phyloP scores from a whole-genome alignment of 2,888 invertebrate genomes.

The Pristionchus mayeri region DNA sequence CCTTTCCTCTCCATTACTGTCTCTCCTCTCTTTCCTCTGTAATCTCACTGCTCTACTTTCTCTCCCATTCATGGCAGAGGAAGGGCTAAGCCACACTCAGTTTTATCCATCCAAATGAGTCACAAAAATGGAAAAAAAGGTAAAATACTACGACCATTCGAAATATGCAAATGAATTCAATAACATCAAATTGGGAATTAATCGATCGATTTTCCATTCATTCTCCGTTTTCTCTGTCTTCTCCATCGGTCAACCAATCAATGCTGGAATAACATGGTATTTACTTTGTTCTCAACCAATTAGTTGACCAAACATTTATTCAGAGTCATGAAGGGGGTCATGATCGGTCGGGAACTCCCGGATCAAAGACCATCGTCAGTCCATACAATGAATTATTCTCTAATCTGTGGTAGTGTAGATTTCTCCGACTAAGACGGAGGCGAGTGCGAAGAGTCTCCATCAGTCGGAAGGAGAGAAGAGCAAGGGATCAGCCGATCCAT shows the following conservation, averaged over 20 bases:
- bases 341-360: background rate
- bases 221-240: background rate
- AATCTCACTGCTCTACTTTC: conserved; percentile 27
- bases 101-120: background rate
- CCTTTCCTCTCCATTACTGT: background rate
- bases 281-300: background rate
- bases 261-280: background rate
- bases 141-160: background rate
- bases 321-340: background rate
- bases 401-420: no score
- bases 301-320: background rate
- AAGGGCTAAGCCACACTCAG: background rate
- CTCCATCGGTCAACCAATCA: background rate
- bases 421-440: no score
- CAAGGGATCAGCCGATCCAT: no score
- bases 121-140: background rate
- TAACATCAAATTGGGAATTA: background rate
- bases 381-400: no score
- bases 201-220: background rate
- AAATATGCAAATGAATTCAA: background rate
- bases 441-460: no score
- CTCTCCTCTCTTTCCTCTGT: background rate
- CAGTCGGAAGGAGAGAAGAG: no score
- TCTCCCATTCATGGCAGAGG: background rate
- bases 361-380: background rate